Evolutionary conservation across 2,888 invertebrate genomes (phyloP).

Genomic region (Synergus itoensis): DNA sequence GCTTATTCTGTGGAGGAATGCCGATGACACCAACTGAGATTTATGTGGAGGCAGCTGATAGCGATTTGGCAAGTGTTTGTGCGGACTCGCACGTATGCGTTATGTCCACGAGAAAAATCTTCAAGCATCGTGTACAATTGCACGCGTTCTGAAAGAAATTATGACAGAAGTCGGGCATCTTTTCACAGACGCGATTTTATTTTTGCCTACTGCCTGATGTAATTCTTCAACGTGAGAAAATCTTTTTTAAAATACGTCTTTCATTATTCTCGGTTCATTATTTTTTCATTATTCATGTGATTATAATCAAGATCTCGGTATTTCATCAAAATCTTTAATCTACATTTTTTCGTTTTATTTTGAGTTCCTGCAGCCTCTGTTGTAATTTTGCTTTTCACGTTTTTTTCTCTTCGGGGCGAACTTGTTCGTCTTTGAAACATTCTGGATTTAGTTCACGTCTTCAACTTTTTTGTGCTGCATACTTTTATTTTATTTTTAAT

Average conservation of each 20-base stretch:
- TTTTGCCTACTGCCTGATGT: background rate
- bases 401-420: background rate
- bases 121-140: slow-evolving; percentile 44
- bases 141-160: slow-evolving; percentile 31
- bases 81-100: slow-evolving; percentile 48
- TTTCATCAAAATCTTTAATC: too few relatives aligned
- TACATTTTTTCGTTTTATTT: background rate
- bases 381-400: background rate
- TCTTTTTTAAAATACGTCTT: background rate
- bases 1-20: slow-evolving; percentile 60
- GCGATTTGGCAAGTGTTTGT: slow-evolving; percentile 62
- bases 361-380: background rate
- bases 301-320: background rate
- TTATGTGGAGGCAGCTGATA: slow-evolving; percentile 65
- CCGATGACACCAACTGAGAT: slow-evolving; percentile 58
- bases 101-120: slow-evolving; percentile 50
- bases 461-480: background rate
- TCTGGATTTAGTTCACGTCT: slow-evolving; percentile 7
- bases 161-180: slow-evolving; percentile 21
- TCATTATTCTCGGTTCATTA: background rate
- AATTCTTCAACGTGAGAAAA: background rate
- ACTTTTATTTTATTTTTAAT: slow-evolving; percentile 6
- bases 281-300: background rate
- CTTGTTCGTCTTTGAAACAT: slow-evolving; percentile 7
- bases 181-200: slow-evolving; percentile 4